Percentiles rank a stretch among this genome's conserved stretches.
Evolutionary conservation across 2,888 invertebrate species (phyloP).

Genomic region (Callinectes sapidus): DNA sequence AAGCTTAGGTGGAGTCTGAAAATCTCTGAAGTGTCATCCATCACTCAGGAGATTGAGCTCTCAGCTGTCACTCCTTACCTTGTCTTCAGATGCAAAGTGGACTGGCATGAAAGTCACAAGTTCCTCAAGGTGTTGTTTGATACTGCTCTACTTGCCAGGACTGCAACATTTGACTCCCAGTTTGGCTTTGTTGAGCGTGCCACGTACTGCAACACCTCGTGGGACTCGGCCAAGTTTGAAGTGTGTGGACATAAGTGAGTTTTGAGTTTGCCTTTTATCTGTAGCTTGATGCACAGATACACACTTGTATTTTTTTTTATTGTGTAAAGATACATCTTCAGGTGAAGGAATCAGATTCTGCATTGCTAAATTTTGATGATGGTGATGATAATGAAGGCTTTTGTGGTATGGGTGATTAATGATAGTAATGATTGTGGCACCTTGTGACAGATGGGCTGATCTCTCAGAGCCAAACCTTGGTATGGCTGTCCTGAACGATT

Average conservation of each 20-base stretch:
- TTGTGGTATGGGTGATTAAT: neutral
- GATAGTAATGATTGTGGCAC: neutral
- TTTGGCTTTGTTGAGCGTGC: constrained; percentile 77
- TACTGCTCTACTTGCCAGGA: constrained; percentile 74
- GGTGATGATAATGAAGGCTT: neutral
- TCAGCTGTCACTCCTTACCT: constrained; percentile 76
- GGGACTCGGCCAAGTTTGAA: constrained; percentile 79
- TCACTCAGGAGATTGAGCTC: constrained; percentile 76
- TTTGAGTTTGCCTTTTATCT: neutral
- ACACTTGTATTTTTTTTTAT: too few relatives aligned
- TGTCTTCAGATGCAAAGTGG: constrained; percentile 76
- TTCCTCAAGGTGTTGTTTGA: constrained; percentile 78
- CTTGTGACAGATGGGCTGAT: constrained; percentile 76
- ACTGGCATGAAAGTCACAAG: constrained; percentile 78
- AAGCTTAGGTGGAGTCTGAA: constrained; percentile 48
- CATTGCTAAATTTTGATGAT: neutral
- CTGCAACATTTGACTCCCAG: constrained; percentile 78
- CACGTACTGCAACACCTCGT: constrained; percentile 78
- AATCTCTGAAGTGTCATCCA: constrained; percentile 64
- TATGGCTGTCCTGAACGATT: constrained; percentile 77
- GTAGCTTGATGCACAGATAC: too few relatives aligned
- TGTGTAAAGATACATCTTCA: too few relatives aligned
- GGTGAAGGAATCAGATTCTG: too few relatives aligned
- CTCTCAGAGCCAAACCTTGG: constrained; percentile 77
- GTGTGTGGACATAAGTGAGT: constrained; percentile 78